Percentiles rank a stretch among this genome's conserved stretches.
phyloP scores from a whole-genome alignment of 2,888 invertebrate species.

The Drosophila borealis region DNA sequence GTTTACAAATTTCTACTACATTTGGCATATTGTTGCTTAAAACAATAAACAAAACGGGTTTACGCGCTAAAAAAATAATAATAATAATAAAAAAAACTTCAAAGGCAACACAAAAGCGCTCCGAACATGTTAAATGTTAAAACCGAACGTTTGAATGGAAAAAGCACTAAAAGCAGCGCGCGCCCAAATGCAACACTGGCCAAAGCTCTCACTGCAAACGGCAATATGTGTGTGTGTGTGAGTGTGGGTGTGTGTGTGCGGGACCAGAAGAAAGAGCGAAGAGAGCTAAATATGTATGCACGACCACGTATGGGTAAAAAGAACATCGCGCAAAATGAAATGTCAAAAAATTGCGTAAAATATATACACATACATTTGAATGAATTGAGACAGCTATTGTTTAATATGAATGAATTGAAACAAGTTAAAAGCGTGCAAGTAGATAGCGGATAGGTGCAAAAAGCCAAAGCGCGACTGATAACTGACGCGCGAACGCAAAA shows the following conservation, averaged over 20 bases:
- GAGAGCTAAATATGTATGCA: slow-evolving; percentile 8
- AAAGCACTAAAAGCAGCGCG: slow-evolving; percentile 27
- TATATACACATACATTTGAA: slow-evolving; percentile 1
- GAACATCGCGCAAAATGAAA: slow-evolving; percentile 24
- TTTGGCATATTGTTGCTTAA: slow-evolving; percentile 24
- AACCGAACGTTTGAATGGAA: slow-evolving; percentile 7
- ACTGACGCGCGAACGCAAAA: slow-evolving; percentile 41
- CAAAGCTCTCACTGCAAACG: slow-evolving; percentile 49
- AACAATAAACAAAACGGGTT: slow-evolving; percentile 40
- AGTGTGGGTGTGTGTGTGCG: not conserved
- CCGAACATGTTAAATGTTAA: slow-evolving; percentile 29
- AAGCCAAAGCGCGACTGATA: slow-evolving; percentile 5
- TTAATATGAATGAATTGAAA: not conserved
- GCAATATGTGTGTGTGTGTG: slow-evolving; percentile 1
- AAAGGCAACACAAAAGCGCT: slow-evolving; percentile 13
- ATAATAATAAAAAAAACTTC: not conserved
- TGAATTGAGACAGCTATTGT: slow-evolving; percentile 22
- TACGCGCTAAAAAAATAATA: slow-evolving; percentile 8
- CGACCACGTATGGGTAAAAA: slow-evolving; percentile 6
- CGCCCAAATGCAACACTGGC: slow-evolving; percentile 66
- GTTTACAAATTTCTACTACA: slow-evolving; percentile 25
- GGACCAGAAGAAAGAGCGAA: slow-evolving; percentile 6
- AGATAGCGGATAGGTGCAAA: not conserved
- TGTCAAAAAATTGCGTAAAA: slow-evolving; percentile 44
- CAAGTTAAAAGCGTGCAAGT: not conserved